Conservation (phyloP, 2,797 vertebrate species). For the Acanthurus lineatus region DNA sequence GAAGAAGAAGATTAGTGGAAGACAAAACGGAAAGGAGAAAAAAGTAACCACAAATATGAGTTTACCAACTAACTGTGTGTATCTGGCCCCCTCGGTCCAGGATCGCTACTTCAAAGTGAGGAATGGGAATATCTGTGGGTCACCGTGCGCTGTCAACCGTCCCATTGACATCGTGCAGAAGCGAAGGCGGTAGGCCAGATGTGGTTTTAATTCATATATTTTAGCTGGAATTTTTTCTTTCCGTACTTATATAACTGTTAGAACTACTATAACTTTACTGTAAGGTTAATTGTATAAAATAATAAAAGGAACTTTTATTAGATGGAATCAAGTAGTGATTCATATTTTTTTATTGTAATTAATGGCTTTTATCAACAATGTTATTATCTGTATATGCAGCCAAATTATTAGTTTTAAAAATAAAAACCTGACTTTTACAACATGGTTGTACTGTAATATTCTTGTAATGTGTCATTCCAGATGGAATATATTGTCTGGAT, state of each 20-base stretch:
- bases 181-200: conserved; percentile 86
- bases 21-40: conserved; percentile 22
- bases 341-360: neutral
- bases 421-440: neutral
- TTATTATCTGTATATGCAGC: neutral
- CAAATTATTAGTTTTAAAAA: neutral
- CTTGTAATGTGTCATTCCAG: neutral
- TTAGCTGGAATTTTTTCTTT: neutral
- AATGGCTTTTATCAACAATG: neutral
- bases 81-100: conserved; percentile 74
- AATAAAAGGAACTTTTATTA: neutral
- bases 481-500: neutral
- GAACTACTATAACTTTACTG: neutral
- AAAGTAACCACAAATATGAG: conserved; percentile 80
- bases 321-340: neutral
- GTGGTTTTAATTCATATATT: conserved; percentile 59
- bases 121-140: conserved; percentile 84
- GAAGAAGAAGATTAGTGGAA: conserved; percentile 55
- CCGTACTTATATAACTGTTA: too few relatives aligned
- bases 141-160: conserved; percentile 87
- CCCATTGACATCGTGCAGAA: conserved; percentile 90
- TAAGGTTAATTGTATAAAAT: neutral
- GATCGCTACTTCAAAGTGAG: conserved; percentile 83
- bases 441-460: neutral
- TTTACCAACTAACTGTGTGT: conserved; percentile 84